Evolutionary conservation across 2,888 invertebrate species (phyloP).

Genomic region (Poecilus cupreus): DNA sequence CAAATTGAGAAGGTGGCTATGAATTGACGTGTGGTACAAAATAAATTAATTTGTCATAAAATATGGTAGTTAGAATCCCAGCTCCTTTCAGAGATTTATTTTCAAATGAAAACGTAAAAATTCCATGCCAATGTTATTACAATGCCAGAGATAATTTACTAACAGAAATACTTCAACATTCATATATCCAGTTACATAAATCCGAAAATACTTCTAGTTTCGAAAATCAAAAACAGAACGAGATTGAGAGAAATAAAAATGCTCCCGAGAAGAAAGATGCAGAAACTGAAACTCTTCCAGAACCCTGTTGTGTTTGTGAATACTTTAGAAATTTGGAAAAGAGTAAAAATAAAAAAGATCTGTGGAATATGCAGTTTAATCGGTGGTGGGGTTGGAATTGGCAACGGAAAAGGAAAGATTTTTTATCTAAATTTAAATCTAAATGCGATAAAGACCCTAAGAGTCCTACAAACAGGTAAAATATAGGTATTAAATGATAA

Average conservation of each 20-base stretch:
- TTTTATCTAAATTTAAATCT: constrained; percentile 40
- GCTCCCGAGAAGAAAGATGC: background rate
- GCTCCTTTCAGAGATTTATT: constrained; percentile 14
- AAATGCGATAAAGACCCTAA: background rate
- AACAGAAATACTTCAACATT: constrained; percentile 25
- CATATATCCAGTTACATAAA: background rate
- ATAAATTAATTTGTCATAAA: background rate
- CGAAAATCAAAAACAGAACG: constrained; percentile 5
- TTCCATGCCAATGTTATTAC: constrained; percentile 48
- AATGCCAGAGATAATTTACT: constrained; percentile 23
- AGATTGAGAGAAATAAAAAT: background rate
- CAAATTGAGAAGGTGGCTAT: background rate
- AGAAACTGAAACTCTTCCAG: background rate
- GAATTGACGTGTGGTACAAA: background rate
- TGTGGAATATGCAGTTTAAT: constrained; percentile 63
- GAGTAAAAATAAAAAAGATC: constrained; percentile 44
- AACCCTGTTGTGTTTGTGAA: constrained; percentile 11
- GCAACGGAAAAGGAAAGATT: constrained; percentile 62
- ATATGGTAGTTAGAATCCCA: constrained; percentile 44
- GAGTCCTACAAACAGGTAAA: background rate
- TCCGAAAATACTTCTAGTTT: background rate
- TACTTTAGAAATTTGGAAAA: constrained; percentile 9
- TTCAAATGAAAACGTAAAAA: constrained; percentile 36
- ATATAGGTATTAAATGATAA: background rate
- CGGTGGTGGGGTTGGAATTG: constrained; percentile 65